Evolutionary conservation across 2,113 vertebrate species (phyloP), one percentile per base, ranked within the genome.

Genomic region (Bagarius yarrelli): DNA sequence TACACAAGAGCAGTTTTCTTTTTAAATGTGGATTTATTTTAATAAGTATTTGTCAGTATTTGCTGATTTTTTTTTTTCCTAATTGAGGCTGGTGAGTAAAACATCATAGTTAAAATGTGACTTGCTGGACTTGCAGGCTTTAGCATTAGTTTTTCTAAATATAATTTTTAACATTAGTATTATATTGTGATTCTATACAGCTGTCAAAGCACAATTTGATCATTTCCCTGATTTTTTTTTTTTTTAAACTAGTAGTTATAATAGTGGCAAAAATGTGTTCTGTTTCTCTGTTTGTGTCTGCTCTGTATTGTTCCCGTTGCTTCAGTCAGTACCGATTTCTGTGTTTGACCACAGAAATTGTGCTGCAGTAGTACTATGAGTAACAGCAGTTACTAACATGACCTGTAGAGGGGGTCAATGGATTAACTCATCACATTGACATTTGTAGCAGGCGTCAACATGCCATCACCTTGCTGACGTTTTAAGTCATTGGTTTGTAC

Each of bases 101-200:
- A 30, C n/a, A 55, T 64, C 40, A 59, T 6, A n/a, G 9, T 25
- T 21, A 47, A 73, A 60, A 25, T 1, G 55, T 11, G 73, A 52
- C 78, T 83, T 85, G 73, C 78, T 77, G 78, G 78, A 83, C 60
- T 52, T 50, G 63, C 4, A 12, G 63, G n/a, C 64, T 71, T 64
- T 57, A 50, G 44, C 32, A 55, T 13, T 60, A 59, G 40, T n/a
- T 34, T 56, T 71, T 32, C 25, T 34, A 50, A 83, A 69, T 40
- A 50, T 19, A 78, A 69, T 74, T 32, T 74, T 32, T 57, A 18
- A 56, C 56, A 81, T 81, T 50, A 67, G 50, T 66, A n/a, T 55
- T 11, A 40, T 52, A 18, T 27, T 72, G 25, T 21, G 15, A 2
- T 47, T 44, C 55, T 27, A 16, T 27, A 60, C 18, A 13, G 1